Base-by-base conservation (phyloP, 2,888 invertebrate species). In the Drymonia ruficornis region DNA sequence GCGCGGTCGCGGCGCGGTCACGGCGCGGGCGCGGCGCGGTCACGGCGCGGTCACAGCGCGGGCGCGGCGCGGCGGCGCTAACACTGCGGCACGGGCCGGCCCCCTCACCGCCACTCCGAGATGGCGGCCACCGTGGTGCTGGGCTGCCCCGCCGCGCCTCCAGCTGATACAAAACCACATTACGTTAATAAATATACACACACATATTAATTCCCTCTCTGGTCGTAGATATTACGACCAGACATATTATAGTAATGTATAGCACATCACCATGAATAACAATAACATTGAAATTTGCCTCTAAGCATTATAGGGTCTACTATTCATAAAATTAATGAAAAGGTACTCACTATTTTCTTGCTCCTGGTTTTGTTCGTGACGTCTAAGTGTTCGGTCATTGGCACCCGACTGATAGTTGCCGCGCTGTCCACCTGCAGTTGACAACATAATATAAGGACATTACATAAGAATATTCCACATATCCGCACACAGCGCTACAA, bases 51-150 rank as follows among this genome's bases (percentile, higher is more conserved):
- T 36, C 36, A n/a, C 36, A 5, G 36, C 36, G 31, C 31, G 31
- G 31, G 11, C 9, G 9, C 31, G 31, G 31, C 31, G 31, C 31
- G 36, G 13, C 9, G 57, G 57, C 59, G 61, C 55, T 56, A 56
- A 56, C 61, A 56, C 62, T 56, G 66, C 49, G 70, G 70, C 85
- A 67, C 67, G 61, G 69, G 70, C 82, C 84, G 69, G 86, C 84
- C 72, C 84, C 90, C 94, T 89, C 94, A 92, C 89, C 94, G 94
- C 91, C 94, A 94, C 87, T 94, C 93, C 63, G 91, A 85, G 84
- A 89, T 87, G 83, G 91, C 93, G 69, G 92, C 90, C 87, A 89
- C 91, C 71, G 93, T 89, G 74, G 94, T 94, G 79, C 94, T 94
- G 61, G 95, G 94, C 81, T 94, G 93, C 51, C 93, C 94, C 72